Evolutionary conservation across 1,140 invertebrate species (phyloP).

Genomic region (Bombus confusus): DNA sequence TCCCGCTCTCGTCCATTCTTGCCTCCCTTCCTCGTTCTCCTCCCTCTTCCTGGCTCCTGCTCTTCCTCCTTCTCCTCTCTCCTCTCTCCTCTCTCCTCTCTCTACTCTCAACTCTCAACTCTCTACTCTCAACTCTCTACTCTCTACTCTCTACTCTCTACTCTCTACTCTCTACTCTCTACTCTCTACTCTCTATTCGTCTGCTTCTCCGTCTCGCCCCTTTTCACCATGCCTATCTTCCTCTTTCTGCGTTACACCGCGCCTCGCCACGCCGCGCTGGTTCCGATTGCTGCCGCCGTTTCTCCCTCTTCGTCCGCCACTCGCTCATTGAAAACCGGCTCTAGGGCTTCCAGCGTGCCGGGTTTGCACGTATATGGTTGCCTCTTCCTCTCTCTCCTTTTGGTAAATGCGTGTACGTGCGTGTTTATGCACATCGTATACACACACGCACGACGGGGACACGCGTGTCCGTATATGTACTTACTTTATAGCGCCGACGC

Average conservation of each 20-base stretch:
- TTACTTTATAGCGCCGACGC: conserved; percentile 73
- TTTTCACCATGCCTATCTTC: conserved; percentile 45
- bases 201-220: conserved; percentile 2
- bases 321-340: conserved; percentile 70
- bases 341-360: conserved; percentile 46
- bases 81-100: background rate
- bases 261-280: too few species aligned
- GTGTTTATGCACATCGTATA: background rate
- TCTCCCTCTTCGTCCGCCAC: conserved; percentile 60
- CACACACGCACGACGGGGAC: background rate
- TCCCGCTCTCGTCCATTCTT: conserved; percentile 49
- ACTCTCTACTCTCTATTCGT: conserved; percentile 1
- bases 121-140: background rate
- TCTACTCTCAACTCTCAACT: too few species aligned
- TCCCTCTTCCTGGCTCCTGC: conserved; percentile 12
- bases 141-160: background rate
- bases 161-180: too few species aligned
- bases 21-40: conserved; percentile 27
- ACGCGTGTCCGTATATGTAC: conserved; percentile 37
- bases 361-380: conserved; percentile 37
- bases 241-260: conserved; percentile 45
- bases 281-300: conserved; percentile 28
- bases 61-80: conserved; percentile 18
- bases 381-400: conserved; percentile 1
- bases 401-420: background rate